phyloP scores from a whole-genome alignment of 2,797 vertebrate species.

The Fundulus diaphanus region DNA sequence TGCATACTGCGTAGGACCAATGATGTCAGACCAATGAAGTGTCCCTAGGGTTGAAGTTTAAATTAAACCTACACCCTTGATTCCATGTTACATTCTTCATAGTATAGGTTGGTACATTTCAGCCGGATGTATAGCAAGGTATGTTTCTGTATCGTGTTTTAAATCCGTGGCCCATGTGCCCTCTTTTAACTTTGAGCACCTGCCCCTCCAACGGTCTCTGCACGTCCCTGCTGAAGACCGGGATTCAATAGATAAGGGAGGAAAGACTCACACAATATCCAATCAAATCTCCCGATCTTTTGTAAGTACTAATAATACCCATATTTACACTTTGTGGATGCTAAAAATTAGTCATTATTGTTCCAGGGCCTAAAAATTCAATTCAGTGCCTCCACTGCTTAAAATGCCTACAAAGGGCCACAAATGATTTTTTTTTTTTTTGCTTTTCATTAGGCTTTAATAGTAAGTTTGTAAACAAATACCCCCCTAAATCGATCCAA shows the following conservation, averaged over 20 bases:
- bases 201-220: too few relatives aligned
- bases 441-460: conserved; percentile 17
- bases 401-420: not conserved
- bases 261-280: conserved; percentile 12
- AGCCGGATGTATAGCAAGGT: too few relatives aligned
- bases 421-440: conserved; percentile 15
- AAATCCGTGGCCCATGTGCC: too few relatives aligned
- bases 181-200: too few relatives aligned
- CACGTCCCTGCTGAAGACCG: not conserved
- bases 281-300: not conserved
- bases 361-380: conserved; percentile 5
- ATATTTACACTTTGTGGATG: conserved; percentile 8
- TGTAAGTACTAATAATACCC: not conserved
- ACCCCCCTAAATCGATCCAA: not conserved
- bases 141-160: too few relatives aligned
- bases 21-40: too few relatives aligned
- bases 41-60: too few relatives aligned
- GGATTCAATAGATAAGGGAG: conserved; percentile 11
- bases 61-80: too few relatives aligned
- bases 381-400: not conserved
- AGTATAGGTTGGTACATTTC: too few relatives aligned
- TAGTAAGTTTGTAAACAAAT: conserved; percentile 5
- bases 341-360: not conserved
- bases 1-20: too few relatives aligned
- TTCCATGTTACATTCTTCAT: too few relatives aligned